A percentile compares a stretch with the other conserved stretches of the same genome.
Conservation (phyloP, 2,888 invertebrate genomes). For the Andrena bicolor region DNA sequence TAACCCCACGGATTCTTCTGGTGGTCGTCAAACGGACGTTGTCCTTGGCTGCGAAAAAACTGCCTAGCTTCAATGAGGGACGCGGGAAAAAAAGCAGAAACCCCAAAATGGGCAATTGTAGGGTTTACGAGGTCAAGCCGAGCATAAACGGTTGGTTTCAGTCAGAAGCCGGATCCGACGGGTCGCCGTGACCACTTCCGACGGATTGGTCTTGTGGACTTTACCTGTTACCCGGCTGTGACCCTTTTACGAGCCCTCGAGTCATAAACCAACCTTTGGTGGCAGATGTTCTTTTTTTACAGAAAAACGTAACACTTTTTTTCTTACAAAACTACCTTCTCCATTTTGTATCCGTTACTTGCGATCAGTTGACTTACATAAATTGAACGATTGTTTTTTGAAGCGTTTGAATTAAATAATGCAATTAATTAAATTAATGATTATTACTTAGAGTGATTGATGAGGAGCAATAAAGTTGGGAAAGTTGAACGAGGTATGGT, state of each 20-base stretch:
- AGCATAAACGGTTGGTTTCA: conserved; percentile 58
- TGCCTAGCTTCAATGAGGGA: conserved; percentile 53
- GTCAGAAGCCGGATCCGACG: conserved; percentile 64
- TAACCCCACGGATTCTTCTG: conserved; percentile 76
- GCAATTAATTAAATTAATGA: no score
- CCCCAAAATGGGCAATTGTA: conserved; percentile 75
- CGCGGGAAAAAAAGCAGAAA: conserved; percentile 73
- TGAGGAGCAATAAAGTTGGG: no score
- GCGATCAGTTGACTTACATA: no score
- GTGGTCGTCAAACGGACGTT: conserved; percentile 71
- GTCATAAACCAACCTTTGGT: conserved; percentile 34
- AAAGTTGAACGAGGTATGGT: no score
- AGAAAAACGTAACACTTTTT: background rate
- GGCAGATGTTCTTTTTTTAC: background rate
- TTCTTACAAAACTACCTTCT: background rate
- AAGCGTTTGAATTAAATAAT: no score
- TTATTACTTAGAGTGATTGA: no score
- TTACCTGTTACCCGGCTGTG: conserved; percentile 51
- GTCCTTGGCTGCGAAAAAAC: conserved; percentile 74
- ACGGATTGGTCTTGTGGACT: conserved; percentile 47
- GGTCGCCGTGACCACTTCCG: conserved; percentile 62
- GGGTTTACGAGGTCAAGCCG: conserved; percentile 67
- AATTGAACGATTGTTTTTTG: no score
- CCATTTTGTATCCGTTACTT: no score
- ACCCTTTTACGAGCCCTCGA: conserved; percentile 41